These are phyloP conservation scores for Archivesica marissinica DNA, from an alignment of 1,140 invertebrate species.

Conservation along the genomic window DNA sequence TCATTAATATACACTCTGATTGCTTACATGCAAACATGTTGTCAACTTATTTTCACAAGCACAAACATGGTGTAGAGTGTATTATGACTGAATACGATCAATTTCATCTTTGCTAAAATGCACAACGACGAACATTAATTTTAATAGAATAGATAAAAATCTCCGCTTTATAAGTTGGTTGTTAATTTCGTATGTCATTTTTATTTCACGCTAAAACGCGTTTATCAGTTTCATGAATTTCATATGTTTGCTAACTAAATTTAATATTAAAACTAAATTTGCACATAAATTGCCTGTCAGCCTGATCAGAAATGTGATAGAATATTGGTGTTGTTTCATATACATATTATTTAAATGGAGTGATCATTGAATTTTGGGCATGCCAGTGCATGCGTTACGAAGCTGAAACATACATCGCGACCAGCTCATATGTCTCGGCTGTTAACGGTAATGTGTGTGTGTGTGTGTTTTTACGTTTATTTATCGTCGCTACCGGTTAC, in stretches of 20 bases:
- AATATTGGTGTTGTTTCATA: conserved; percentile 25
- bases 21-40: too few relatives aligned
- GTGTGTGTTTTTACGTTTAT: too few relatives aligned
- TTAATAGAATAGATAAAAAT: conserved; percentile 47
- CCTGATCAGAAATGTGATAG: conserved; percentile 15
- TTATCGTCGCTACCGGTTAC: too few relatives aligned
- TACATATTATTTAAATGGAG: conserved; percentile 2
- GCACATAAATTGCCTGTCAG: conserved; percentile 31
- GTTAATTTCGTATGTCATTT: conserved; percentile 44
- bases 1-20: too few relatives aligned
- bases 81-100: background rate
- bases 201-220: conserved; percentile 40
- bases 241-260: conserved; percentile 12
- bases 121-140: conserved; percentile 21
- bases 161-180: conserved; percentile 23
- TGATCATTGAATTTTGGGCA: background rate
- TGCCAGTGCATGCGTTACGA: conserved; percentile 2
- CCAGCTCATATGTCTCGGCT: too few relatives aligned
- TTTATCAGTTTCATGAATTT: conserved; percentile 36
- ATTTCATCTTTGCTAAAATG: background rate
- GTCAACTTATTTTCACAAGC: background rate
- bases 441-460: too few relatives aligned
- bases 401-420: too few relatives aligned
- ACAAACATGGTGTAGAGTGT: background rate
- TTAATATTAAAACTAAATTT: conserved; percentile 32